A percentile compares a stretch with the other conserved stretches of the same genome.
These are phyloP conservation scores for Pemphigus obesinymphae DNA, from an alignment of 1,140 invertebrate species.

Conservation along the genomic window DNA sequence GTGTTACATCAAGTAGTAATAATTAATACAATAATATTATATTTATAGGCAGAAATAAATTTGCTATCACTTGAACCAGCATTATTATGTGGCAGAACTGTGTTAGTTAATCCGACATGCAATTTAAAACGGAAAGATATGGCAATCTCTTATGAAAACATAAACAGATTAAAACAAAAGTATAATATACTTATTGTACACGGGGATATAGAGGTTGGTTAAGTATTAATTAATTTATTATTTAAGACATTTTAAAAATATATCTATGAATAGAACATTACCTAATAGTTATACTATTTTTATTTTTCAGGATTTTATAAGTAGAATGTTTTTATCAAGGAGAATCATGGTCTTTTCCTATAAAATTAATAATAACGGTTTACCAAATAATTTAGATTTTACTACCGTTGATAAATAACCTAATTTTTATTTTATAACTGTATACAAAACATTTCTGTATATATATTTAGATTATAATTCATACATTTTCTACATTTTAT, in stretches of 20 bases:
- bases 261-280: too few relatives aligned
- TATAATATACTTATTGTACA: neutral
- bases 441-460: neutral
- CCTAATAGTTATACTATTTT: too few relatives aligned
- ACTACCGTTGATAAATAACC: neutral
- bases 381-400: conserved; percentile 27
- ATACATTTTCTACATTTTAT: conserved; percentile 4
- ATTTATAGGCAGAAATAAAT: conserved; percentile 18
- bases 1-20: neutral
- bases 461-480: neutral
- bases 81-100: conserved; percentile 28
- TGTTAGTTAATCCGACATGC: conserved; percentile 21
- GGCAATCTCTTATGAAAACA: conserved; percentile 18
- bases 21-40: neutral
- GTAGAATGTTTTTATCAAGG: conserved; percentile 25
- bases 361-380: conserved; percentile 2
- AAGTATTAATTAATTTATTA: neutral
- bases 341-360: conserved; percentile 18
- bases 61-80: conserved; percentile 4
- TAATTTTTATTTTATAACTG: neutral
- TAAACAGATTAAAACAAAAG: conserved; percentile 1
- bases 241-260: neutral
- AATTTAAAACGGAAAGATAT: conserved; percentile 14
- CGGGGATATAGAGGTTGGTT: conserved; percentile 2
- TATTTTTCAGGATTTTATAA: conserved; percentile 10